Evolutionary conservation across 2,888 invertebrate species (phyloP).

Genomic region (Himalopsyche anomala): DNA sequence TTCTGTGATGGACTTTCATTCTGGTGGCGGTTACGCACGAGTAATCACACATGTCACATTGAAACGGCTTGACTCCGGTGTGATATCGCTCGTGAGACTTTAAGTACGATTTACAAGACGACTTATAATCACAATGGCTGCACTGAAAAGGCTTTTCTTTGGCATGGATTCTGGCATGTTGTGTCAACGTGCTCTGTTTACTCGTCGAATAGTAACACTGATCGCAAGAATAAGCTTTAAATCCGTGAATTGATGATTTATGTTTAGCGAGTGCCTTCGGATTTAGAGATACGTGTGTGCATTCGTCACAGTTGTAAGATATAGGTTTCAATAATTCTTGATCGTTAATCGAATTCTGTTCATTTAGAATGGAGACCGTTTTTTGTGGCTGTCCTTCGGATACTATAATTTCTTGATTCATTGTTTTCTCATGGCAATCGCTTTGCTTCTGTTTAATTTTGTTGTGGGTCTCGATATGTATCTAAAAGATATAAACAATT

Average conservation of each 20-base stretch:
- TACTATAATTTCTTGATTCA: not conserved
- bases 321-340: not conserved
- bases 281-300: not conserved
- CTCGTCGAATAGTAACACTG: constrained; percentile 50
- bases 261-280: not conserved
- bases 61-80: constrained; percentile 54
- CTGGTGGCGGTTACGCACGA: constrained; percentile 51
- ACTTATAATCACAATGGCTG: constrained; percentile 52
- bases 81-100: constrained; percentile 60
- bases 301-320: constrained; percentile 1
- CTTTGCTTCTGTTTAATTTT: not conserved
- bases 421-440: not conserved
- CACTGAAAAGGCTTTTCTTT: constrained; percentile 52
- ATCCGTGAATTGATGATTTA: constrained; percentile 24
- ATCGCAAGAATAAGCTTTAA: constrained; percentile 48
- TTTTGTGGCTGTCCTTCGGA: not conserved
- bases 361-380: not conserved
- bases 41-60: constrained; percentile 58
- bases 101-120: constrained; percentile 55
- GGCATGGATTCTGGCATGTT: constrained; percentile 51
- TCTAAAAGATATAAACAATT: not conserved
- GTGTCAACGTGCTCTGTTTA: constrained; percentile 50
- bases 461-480: constrained; percentile 18
- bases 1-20: constrained; percentile 54
- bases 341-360: not conserved